A percentile compares a stretch with the other conserved stretches of the same genome.
phyloP scores from a whole-genome alignment of 2,888 invertebrate species.

The Drosophila robusta region DNA sequence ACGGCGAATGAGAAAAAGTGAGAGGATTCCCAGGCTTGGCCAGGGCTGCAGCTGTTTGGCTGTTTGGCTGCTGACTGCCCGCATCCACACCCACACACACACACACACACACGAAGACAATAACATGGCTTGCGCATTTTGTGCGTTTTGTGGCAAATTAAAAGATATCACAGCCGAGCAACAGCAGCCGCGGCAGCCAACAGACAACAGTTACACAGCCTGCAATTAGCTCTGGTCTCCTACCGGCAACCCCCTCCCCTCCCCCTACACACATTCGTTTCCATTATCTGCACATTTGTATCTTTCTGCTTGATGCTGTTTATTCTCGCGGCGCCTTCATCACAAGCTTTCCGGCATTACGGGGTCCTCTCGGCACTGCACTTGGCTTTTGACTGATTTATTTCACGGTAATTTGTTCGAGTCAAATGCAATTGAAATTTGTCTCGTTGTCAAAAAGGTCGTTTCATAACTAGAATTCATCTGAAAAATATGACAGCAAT shows the following conservation, averaged over 20 bases:
- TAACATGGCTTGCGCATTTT: conserved; percentile 51
- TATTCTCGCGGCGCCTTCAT: conserved; percentile 4
- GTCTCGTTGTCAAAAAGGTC: conserved; percentile 28
- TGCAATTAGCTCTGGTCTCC: conserved; percentile 59
- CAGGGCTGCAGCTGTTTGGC: conserved; percentile 33
- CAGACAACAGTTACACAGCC: conserved; percentile 50
- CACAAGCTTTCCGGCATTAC: conserved; percentile 12
- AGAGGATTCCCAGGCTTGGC: conserved; percentile 83
- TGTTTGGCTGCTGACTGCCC: conserved; percentile 34
- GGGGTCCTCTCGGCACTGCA: conserved; percentile 10
- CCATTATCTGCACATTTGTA: conserved; percentile 37
- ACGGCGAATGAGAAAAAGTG: conserved; percentile 79
- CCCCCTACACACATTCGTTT: not conserved
- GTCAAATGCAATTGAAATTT: conserved; percentile 35
- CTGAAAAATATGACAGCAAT: conserved; percentile 24
- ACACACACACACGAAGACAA: conserved; percentile 10
- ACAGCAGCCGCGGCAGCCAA: conserved; percentile 29
- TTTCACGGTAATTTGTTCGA: conserved; percentile 54
- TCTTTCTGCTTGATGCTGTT: conserved; percentile 20
- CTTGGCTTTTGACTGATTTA: conserved; percentile 55
- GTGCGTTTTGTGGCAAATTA: conserved; percentile 79
- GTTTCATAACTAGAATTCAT: conserved; percentile 29
- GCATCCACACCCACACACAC: conserved; percentile 51
- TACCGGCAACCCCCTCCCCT: not conserved
- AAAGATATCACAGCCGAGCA: conserved; percentile 63